Percentiles rank a stretch among this genome's conserved stretches.
These are phyloP conservation scores for Bradypodion pumilum DNA, from an alignment of 2,797 vertebrate species.

Conservation along the genomic window DNA sequence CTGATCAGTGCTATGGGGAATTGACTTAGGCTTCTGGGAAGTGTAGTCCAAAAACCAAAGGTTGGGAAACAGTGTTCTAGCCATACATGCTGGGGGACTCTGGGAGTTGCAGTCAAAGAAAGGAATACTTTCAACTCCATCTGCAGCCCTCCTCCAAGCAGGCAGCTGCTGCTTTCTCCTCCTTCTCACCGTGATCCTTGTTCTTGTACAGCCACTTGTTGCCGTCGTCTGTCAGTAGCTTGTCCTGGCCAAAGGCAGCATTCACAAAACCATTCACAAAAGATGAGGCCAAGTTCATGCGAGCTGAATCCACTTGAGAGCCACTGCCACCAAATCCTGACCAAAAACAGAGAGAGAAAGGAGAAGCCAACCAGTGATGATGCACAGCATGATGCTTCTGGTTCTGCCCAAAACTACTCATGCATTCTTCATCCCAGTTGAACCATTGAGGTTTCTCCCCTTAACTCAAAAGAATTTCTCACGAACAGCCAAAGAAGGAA, in stretches of 20 bases:
- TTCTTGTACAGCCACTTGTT: conserved; percentile 99
- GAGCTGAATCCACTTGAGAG: conserved; percentile 96
- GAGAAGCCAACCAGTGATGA: not conserved
- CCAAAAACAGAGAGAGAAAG: accelerated
- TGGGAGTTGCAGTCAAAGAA: not conserved
- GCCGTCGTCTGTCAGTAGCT: conserved; percentile 95
- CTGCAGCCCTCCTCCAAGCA: too few species aligned
- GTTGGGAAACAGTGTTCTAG: too few species aligned
- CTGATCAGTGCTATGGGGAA: too few species aligned
- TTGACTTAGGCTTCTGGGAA: too few species aligned
- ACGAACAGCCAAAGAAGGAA: not conserved
- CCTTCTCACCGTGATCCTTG: conserved; percentile 91
- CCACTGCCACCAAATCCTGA: conserved; percentile 95
- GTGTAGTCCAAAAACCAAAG: too few species aligned
- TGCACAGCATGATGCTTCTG: not conserved
- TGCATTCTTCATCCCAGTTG: not conserved
- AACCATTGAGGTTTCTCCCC: too few species aligned
- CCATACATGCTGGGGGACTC: not conserved
- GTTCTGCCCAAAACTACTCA: too few species aligned
- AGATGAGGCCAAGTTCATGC: conserved; percentile 98
- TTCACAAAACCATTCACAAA: conserved; percentile 98
- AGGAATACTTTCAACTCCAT: too few species aligned
- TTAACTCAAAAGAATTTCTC: not conserved
- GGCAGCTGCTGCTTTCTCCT: not conserved
- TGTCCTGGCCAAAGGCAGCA: conserved; percentile 97